Evolutionary conservation across 2,113 vertebrate species (phyloP).

Genomic region (Chlorodrepanis virens): DNA sequence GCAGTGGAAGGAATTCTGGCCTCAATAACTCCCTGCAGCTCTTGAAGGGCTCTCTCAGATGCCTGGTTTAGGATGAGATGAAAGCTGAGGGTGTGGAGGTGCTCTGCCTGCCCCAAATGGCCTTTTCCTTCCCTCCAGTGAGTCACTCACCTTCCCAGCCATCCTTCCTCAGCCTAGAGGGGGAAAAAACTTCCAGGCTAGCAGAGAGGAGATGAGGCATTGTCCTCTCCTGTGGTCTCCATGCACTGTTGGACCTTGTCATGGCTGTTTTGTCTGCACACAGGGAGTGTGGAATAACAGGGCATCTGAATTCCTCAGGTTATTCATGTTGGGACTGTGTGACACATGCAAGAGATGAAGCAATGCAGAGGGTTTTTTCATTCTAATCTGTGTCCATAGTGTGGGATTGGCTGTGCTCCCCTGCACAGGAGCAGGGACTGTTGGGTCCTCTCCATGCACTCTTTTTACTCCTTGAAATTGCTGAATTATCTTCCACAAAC

Average conservation of each 20-base stretch:
- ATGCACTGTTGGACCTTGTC: not conserved
- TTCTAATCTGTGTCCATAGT: accelerated
- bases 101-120: not conserved
- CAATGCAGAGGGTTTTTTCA: not conserved
- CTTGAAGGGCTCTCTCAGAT: not conserved
- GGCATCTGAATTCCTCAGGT: accelerated
- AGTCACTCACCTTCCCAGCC: not conserved
- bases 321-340: not conserved
- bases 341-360: accelerated
- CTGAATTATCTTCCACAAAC: not conserved
- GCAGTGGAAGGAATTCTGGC: not conserved
- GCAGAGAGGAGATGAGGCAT: not conserved
- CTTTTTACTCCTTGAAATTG: not conserved
- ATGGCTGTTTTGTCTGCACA: not conserved
- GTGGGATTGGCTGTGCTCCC: not conserved
- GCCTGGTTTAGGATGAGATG: not conserved
- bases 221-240: accelerated
- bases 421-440: not conserved
- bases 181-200: not conserved
- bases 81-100: not conserved
- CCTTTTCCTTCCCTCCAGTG: not conserved
- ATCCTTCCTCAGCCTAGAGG: not conserved
- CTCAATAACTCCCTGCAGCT: accelerated
- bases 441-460: not conserved
- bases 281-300: not conserved